phyloP scores from a whole-genome alignment of 1,140 invertebrate species.

The Leptopilina boulardi region DNA sequence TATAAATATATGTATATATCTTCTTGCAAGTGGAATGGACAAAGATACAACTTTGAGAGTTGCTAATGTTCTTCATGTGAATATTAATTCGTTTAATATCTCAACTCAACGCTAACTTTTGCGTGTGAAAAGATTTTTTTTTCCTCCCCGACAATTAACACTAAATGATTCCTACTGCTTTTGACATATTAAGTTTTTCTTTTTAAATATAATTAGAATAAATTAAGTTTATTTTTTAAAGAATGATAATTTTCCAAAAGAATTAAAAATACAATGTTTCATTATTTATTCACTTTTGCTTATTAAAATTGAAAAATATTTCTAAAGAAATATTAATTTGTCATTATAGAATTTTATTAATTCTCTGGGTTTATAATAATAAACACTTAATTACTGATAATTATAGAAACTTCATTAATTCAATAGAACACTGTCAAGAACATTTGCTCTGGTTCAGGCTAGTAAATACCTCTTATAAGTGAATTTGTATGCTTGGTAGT shows the following conservation, averaged over 20 bases:
- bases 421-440: background rate
- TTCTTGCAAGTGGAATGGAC: slow-evolving; percentile 37
- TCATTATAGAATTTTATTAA: slow-evolving; percentile 6
- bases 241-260: too few relatives aligned
- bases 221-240: too few relatives aligned
- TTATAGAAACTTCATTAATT: background rate
- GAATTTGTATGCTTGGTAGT: background rate
- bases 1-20: slow-evolving; percentile 43
- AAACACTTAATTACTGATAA: background rate
- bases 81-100: too few relatives aligned
- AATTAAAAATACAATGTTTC: too few relatives aligned
- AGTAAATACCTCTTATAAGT: background rate
- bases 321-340: background rate
- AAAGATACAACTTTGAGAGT: slow-evolving; percentile 33
- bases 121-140: too few relatives aligned
- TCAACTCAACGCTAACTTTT: too few relatives aligned
- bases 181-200: too few relatives aligned
- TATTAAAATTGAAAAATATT: too few relatives aligned
- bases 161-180: too few relatives aligned
- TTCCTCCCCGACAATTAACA: too few relatives aligned
- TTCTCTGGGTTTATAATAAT: background rate
- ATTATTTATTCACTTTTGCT: too few relatives aligned
- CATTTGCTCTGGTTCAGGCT: background rate
- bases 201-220: too few relatives aligned
- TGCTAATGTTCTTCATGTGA: background rate